Conservation (phyloP, 2,888 invertebrate species). For the Slavum lentiscoides region DNA sequence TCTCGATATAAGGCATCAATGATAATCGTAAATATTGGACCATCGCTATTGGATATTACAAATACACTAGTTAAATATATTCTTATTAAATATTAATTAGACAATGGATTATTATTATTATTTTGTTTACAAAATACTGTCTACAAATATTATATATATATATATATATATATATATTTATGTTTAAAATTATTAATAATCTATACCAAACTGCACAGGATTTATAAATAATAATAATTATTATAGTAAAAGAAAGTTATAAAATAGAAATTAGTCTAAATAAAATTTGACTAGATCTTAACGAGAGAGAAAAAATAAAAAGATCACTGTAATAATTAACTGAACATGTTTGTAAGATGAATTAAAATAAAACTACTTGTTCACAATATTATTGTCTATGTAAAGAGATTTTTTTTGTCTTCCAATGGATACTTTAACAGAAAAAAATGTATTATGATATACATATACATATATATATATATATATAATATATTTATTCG, state of each 20-base stretch:
- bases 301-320: background rate
- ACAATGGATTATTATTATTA: background rate
- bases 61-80: conserved; percentile 11
- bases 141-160: conserved; percentile 1
- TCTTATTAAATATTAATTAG: background rate
- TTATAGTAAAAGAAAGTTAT: conserved; percentile 23
- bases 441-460: background rate
- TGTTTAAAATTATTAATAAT: conserved; percentile 22
- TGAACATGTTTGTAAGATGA: no score
- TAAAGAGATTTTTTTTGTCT: background rate
- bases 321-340: no score
- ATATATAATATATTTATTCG: background rate
- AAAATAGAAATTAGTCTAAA: conserved; percentile 47
- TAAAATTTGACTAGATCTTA: conserved; percentile 45
- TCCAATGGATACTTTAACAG: conserved; percentile 7
- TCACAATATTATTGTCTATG: conserved; percentile 5
- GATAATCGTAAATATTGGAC: conserved; percentile 41
- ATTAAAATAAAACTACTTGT: background rate
- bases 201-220: conserved; percentile 21
- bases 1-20: conserved; percentile 17
- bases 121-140: conserved; percentile 14
- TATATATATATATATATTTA: background rate
- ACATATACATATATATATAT: background rate
- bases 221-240: conserved; percentile 8
- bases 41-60: conserved; percentile 27